phyloP scores from a whole-genome alignment of 2,113 vertebrate genomes.

The Leuciscus idus region DNA sequence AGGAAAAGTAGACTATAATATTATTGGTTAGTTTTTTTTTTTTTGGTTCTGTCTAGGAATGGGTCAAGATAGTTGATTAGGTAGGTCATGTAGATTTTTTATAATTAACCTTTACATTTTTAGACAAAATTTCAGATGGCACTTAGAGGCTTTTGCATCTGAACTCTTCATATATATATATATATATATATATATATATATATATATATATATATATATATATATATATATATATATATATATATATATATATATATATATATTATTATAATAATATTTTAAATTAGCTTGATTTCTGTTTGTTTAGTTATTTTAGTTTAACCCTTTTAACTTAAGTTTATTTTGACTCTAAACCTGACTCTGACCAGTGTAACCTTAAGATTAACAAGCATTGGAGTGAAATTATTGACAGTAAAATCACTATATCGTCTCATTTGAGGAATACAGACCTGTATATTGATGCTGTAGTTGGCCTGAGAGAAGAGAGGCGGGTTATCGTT shows the following conservation, averaged over 20 bases:
- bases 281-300: not conserved
- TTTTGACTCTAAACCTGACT: not conserved
- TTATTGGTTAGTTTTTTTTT: too few species aligned
- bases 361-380: not conserved
- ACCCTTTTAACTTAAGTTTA: too few species aligned
- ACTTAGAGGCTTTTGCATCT: too few species aligned
- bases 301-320: not conserved
- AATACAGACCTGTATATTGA: conserved; percentile 89
- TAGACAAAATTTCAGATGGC: too few species aligned
- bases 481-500: conserved; percentile 95
- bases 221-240: too few species aligned
- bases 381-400: not conserved
- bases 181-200: too few species aligned
- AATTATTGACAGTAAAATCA: not conserved
- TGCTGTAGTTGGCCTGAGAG: conserved; percentile 90
- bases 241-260: too few species aligned
- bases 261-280: not conserved
- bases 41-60: too few species aligned
- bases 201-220: too few species aligned
- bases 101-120: not conserved
- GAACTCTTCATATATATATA: too few species aligned
- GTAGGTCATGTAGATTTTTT: not conserved
- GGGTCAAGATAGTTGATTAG: not conserved
- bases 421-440: not conserved
- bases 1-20: not conserved